A percentile compares a stretch with the other conserved stretches of the same genome.
Conservation (phyloP, 2,797 vertebrate species). For the Trichosurus vulpecula region DNA sequence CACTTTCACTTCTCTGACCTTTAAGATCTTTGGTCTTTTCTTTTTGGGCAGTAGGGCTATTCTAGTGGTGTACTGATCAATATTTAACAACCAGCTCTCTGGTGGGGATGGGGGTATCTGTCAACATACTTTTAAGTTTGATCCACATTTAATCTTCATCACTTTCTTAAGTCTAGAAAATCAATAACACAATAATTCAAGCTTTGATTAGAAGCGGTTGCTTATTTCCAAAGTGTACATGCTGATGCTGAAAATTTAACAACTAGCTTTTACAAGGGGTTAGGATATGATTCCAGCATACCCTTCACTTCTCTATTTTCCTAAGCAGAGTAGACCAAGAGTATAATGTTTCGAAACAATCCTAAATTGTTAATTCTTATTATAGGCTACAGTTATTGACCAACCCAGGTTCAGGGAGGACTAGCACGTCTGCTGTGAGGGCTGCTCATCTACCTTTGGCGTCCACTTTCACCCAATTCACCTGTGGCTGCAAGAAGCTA, state of each 20-base stretch:
- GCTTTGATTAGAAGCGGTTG: neutral
- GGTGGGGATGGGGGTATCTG: neutral
- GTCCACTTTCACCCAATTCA: neutral
- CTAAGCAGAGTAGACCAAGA: neutral
- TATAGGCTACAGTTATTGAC: neutral
- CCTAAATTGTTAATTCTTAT: neutral
- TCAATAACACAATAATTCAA: neutral
- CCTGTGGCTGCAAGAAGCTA: neutral
- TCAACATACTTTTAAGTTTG: neutral
- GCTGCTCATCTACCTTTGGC: neutral
- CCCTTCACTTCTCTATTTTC: neutral
- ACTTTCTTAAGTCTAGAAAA: neutral
- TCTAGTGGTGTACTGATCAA: neutral
- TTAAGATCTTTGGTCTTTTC: neutral
- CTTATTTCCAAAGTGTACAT: neutral
- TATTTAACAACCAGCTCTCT: neutral
- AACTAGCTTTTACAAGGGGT: neutral
- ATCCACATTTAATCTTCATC: neutral
- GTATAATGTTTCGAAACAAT: neutral
- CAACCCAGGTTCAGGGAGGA: neutral
- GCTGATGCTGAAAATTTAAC: neutral
- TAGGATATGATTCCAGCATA: neutral
- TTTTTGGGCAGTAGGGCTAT: neutral
- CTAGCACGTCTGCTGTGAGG: neutral
- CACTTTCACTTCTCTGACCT: neutral